Evolutionary conservation across 1,140 invertebrate genomes (phyloP), one percentile per base, ranked within the genome.

Genomic region (Odontomachus brunneus): DNA sequence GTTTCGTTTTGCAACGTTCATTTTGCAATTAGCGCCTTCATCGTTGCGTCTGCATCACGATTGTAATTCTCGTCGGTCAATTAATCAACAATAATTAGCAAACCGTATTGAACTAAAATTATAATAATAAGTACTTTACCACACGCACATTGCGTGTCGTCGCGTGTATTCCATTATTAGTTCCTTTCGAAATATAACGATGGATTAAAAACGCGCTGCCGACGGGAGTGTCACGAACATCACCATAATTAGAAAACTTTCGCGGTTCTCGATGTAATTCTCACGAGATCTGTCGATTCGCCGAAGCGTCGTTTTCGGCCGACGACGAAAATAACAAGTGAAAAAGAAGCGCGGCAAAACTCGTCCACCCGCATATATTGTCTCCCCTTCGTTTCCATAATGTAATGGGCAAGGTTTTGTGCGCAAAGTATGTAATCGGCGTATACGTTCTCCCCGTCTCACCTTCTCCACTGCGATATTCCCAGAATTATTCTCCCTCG

Each of bases 321-420:
- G 55, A 19, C 11, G n/a, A 3, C n/a, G 55, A 14, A 19, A 9
- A 29, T 22, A 7, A 15, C 19, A 14, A 1, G 5, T 11, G 53
- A 9, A 12, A 67, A 72, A 75, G 29, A 57, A 59, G 24, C 24
- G n/a, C 59, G 59, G 17, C 73, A 24, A 60, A n/a, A 11, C 14
- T 78, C 22, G 14, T 19, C n/a, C 22, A 26, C 22, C 19, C 2
- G 44, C 14, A 11, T 4, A 11, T 69, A 48, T 57, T 14, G 33
- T 69, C n/a, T 80, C 65, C 65, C 75, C 75, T 44, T 71, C 75
- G 65, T 80, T 80, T 72, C 22, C 49, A 73, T 67, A 63, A 74
- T 19, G 66, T 72, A 51, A 83, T 83, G 63, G 17, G 49, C 33
- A 62, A 73, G 69, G 65, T 66, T 75, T 83, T 55, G 44, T 17